A percentile compares a stretch with the other conserved stretches of the same genome.
Evolutionary conservation across 2,797 vertebrate species (phyloP).

Genomic region (Nothura maculosa): DNA sequence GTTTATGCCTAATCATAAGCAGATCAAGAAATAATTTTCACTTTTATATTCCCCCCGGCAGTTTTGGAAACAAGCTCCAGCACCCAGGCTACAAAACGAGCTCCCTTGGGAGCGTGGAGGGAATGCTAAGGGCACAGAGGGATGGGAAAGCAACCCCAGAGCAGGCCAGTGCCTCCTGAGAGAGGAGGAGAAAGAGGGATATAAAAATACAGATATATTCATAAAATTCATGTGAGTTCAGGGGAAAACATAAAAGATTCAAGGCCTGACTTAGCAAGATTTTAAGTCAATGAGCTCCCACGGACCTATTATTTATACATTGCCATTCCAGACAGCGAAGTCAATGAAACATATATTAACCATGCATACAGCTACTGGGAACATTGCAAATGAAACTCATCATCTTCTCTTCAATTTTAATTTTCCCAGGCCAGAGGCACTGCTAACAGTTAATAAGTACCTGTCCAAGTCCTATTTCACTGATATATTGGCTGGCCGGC

Average conservation of each 20-base stretch:
- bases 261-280: neutral
- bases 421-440: neutral
- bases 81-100: neutral
- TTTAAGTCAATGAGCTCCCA: constrained; percentile 8
- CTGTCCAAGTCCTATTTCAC: neutral
- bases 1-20: neutral
- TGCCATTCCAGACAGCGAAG: constrained; percentile 1
- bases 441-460: neutral
- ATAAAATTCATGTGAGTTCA: neutral
- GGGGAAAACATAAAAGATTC: neutral
- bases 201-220: neutral
- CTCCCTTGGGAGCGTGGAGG: neutral
- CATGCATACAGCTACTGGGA: neutral
- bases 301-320: neutral
- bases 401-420: neutral
- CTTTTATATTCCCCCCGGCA: neutral
- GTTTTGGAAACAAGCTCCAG: neutral
- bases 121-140: fast-evolving
- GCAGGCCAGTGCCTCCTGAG: neutral
- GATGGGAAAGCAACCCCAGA: fast-evolving
- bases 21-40: neutral
- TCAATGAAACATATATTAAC: neutral
- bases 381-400: neutral
- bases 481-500: neutral
- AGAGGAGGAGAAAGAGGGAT: neutral